Base-by-base conservation (phyloP, 2,888 invertebrate species). In the Rhimphoctona megacephalus region DNA sequence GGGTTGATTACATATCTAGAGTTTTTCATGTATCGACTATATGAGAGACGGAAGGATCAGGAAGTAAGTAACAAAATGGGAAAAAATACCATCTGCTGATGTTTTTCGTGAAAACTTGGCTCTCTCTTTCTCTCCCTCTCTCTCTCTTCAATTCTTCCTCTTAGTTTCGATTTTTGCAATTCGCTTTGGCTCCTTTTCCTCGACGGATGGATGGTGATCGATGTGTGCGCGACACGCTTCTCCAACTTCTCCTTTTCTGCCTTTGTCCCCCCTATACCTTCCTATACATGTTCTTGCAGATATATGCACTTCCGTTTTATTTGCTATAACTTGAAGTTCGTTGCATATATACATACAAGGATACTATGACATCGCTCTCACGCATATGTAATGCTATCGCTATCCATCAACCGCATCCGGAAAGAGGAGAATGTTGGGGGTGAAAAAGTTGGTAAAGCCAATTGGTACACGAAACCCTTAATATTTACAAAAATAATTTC, bases 181-280 rank as follows among this genome's bases (percentile, higher is more conserved):
- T 25, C 84, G 30, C 22, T 54, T 69, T 39, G 73, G 39, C 66
- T 61, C 67, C 36, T 33, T 81, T 77, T 67, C 30, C 72, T 77
- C 57, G 22, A 54, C 73, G 83, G 85, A 85, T 83, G 81, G 87
- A 89, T 80, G 88, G 87, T 89, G 89, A 89, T 89, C 83, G 89
- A 89, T 88, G 84, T 69, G 66, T 76, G 61, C 43, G n/a, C 52
- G 72, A 77, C 66, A 69, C 52, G 43, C 83, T 88, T 43, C 72
- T 57, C 54, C 69, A 79, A 84, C 77, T 86, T 84, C 76, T 54
- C n/a, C 39, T 49, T 52, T 33, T 11, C 61, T 43, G 54, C 39
- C 82, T 74, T 43, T 33, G 67, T 67, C 72, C 14, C 69, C 33
- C 54, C 43, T n/a, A 49, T 67, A 57, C 69, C 54, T 33, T 80